Evolutionary conservation across 2,113 vertebrate species (phyloP), one percentile per base, ranked within the genome.

Genomic region (Ctenomys sociabilis): DNA sequence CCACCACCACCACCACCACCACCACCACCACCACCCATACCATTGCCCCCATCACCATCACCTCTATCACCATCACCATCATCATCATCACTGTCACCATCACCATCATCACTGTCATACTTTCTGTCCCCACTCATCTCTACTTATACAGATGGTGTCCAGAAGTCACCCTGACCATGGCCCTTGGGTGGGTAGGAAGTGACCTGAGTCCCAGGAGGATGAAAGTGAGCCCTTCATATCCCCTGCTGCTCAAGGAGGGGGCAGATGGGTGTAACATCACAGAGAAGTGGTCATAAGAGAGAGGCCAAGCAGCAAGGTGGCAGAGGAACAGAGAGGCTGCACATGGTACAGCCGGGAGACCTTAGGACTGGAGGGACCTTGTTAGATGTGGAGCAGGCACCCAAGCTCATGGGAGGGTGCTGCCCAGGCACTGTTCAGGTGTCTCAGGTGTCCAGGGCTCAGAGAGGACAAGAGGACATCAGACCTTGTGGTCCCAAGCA

Each of bases 291-390:
- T 30, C 7, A 2, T 1, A 0, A 49, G 54, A 61, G 68, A 54
- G 59, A 68, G 66, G 37, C 24, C 30, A 92, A 63, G 3, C 3
- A 24, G 30, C 28, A 6, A 14, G 4, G 7, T 10, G 5, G 61
- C 57, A 10, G 49, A 70, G 57, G 37, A 43, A 35, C 43, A 87
- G 68, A 54, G 70, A 52, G 2, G 2, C 8, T 1, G 49, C n/a
- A 17, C 3, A 9, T 28, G 7, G 32, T 73, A 13, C 14, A 6
- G 72, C 6, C 43, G 0, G 0, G 1, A 16, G 61, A 26, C 66
- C 43, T 93, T 16, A 37, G 86, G 93, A 35, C 26, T 61, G 35
- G 54, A 54, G n/a, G 68, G 68, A 28, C 14, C 10, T 78, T 30
- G 0, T 40, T 85, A 43, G 83, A 59, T 13, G 6, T 37, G 73